Evolutionary conservation across 2,888 invertebrate species (phyloP).

Genomic region (Perithous albicinctus): DNA sequence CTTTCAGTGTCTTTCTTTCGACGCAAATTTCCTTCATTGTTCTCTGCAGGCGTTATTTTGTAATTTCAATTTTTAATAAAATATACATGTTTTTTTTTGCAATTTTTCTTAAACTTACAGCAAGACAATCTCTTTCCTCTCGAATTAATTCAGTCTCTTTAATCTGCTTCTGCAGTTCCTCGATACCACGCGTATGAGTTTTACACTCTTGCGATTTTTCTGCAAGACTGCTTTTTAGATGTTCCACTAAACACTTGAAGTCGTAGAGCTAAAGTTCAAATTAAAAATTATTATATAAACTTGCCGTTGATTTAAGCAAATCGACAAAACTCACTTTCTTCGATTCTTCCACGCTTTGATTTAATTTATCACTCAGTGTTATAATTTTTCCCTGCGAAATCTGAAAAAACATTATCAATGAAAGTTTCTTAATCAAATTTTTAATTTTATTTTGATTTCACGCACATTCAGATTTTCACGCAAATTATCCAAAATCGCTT

Average conservation of each 20-base stretch:
- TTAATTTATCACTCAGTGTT: slow-evolving; percentile 66
- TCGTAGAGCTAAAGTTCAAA: slow-evolving; percentile 68
- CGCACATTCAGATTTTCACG: slow-evolving; percentile 56
- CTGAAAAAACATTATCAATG: slow-evolving; percentile 63
- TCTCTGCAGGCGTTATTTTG: slow-evolving; percentile 39
- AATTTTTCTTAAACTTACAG: slow-evolving; percentile 63
- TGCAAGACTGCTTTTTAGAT: slow-evolving; percentile 71
- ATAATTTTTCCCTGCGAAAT: slow-evolving; percentile 68
- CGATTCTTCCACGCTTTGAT: slow-evolving; percentile 68
- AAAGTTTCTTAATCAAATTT: neutral
- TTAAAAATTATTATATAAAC: neutral
- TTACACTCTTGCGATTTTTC: slow-evolving; percentile 70
- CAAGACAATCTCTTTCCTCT: slow-evolving; percentile 73
- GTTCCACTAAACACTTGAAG: slow-evolving; percentile 68
- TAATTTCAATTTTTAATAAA: neutral
- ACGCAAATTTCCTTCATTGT: slow-evolving; percentile 58
- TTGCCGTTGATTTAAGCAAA: neutral
- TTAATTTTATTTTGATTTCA: too few species aligned
- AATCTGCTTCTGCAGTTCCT: slow-evolving; percentile 66
- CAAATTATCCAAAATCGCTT: slow-evolving; percentile 68
- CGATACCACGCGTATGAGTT: slow-evolving; percentile 72
- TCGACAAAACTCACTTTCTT: slow-evolving; percentile 70
- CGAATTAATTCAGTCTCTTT: slow-evolving; percentile 69
- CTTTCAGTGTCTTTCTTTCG: slow-evolving; percentile 72
- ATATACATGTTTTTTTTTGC: too few species aligned